These are phyloP conservation scores for Streptopelia turtur DNA, from an alignment of 2,797 vertebrate genomes.

Conservation along the genomic window DNA sequence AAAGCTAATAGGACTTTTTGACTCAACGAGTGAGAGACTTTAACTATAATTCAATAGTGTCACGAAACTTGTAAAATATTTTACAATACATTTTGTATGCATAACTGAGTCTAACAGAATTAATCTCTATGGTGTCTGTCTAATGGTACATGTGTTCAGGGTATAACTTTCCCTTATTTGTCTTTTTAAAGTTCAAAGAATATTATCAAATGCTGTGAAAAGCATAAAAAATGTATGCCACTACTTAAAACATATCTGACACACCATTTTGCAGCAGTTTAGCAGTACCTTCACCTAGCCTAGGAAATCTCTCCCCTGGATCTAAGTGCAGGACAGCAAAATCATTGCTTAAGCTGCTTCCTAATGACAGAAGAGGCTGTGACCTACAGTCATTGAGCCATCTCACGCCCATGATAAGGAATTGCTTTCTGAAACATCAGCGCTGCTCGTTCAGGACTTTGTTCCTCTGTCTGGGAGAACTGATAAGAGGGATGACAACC, in stretches of 20 bases:
- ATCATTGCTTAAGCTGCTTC: conserved; percentile 8
- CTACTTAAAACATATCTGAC: not conserved
- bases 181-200: not conserved
- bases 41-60: not conserved
- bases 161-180: not conserved
- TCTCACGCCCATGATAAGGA: conserved; percentile 49
- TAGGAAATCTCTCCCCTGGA: not conserved
- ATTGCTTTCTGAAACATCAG: conserved; percentile 53
- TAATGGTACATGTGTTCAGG: not conserved
- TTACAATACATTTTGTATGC: not conserved
- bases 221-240: not conserved
- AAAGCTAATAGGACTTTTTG: not conserved
- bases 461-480: conserved; percentile 39
- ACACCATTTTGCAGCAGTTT: not conserved
- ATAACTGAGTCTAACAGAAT: not conserved
- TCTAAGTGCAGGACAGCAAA: not conserved
- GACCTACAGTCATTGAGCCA: conserved; percentile 59
- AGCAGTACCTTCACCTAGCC: not conserved
- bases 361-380: not conserved
- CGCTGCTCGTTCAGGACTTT: conserved; percentile 57
- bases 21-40: not conserved
- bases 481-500: conserved; percentile 60
- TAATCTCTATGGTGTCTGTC: not conserved
- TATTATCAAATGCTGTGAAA: not conserved
- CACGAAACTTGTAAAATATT: not conserved